These are phyloP conservation scores for Aleiodes testaceus DNA, from an alignment of 2,888 invertebrate genomes.

Conservation along the genomic window DNA sequence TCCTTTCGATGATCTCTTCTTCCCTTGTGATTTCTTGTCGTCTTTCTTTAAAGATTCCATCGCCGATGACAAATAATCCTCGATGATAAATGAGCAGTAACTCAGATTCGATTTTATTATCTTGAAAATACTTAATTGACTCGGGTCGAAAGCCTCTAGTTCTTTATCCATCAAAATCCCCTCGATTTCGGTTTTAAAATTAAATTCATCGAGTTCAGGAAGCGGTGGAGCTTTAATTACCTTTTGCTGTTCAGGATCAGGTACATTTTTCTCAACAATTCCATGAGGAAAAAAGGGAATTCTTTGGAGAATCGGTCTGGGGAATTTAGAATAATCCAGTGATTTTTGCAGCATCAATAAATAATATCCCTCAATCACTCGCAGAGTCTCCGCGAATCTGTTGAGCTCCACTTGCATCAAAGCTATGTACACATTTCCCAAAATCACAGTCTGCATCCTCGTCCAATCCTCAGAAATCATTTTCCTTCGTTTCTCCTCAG, in stretches of 20 bases:
- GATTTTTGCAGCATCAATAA: slow-evolving; percentile 61
- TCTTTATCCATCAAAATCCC: slow-evolving; percentile 41
- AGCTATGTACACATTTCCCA: slow-evolving; percentile 76
- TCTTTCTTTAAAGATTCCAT: slow-evolving; percentile 45
- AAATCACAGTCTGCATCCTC: slow-evolving; percentile 74
- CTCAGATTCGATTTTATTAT: slow-evolving; percentile 50
- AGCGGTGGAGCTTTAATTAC: slow-evolving; percentile 19
- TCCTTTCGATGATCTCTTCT: slow-evolving; percentile 42
- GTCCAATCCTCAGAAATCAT: slow-evolving; percentile 78
- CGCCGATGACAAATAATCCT: slow-evolving; percentile 42
- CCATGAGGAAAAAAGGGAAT: slow-evolving; percentile 26
- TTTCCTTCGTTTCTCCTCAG: slow-evolving; percentile 75
- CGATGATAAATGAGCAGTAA: slow-evolving; percentile 47
- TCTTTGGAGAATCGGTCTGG: slow-evolving; percentile 41
- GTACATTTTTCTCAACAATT: neutral
- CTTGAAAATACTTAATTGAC: slow-evolving; percentile 43
- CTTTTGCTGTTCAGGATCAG: slow-evolving; percentile 37
- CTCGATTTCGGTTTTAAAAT: slow-evolving; percentile 48
- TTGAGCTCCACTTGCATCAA: slow-evolving; percentile 79
- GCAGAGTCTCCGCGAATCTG: slow-evolving; percentile 73
- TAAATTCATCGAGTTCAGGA: slow-evolving; percentile 37
- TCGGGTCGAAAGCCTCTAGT: slow-evolving; percentile 10
- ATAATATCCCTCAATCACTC: slow-evolving; percentile 74
- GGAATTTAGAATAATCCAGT: slow-evolving; percentile 36
- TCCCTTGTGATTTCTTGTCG: slow-evolving; percentile 32